phyloP scores from a whole-genome alignment of 2,888 invertebrate species.

The Frankliniella intonsa region DNA sequence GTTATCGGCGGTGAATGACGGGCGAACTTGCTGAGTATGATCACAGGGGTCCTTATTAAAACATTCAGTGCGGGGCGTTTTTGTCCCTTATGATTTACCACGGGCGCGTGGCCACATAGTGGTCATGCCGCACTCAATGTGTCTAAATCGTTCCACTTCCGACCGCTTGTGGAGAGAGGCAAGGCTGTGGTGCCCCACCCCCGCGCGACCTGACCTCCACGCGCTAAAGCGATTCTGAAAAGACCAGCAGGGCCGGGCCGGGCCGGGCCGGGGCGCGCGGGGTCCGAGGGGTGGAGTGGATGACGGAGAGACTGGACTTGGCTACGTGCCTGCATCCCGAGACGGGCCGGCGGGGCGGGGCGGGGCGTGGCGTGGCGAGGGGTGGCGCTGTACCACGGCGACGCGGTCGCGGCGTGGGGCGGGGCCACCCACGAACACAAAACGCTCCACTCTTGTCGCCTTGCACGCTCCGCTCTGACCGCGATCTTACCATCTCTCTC shows the following conservation, averaged over 20 bases:
- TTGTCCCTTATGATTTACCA: too few species aligned
- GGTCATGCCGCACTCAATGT: too few species aligned
- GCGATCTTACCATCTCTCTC: background rate
- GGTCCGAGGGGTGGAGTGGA: background rate
- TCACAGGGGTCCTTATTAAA: too few species aligned
- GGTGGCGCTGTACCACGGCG: background rate
- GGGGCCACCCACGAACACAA: conserved; percentile 5
- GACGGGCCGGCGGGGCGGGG: background rate
- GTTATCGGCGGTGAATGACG: too few species aligned
- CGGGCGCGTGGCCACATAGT: too few species aligned
- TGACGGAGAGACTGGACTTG: background rate
- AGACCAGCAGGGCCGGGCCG: background rate
- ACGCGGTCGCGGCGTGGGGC: background rate
- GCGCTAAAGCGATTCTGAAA: background rate
- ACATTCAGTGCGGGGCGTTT: too few species aligned
- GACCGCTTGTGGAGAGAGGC: background rate
- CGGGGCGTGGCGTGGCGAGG: background rate
- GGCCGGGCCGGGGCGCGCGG: background rate
- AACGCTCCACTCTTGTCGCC: background rate
- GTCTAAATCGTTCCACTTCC: too few species aligned
- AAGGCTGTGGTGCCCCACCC: background rate
- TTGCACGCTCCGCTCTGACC: background rate
- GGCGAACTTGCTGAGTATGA: too few species aligned
- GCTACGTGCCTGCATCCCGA: background rate
- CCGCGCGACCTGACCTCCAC: background rate